Evolutionary conservation across 2,888 invertebrate species (phyloP), one percentile per base, ranked within the genome.

Genomic region (Kuschelorhynchus macadamiae): DNA sequence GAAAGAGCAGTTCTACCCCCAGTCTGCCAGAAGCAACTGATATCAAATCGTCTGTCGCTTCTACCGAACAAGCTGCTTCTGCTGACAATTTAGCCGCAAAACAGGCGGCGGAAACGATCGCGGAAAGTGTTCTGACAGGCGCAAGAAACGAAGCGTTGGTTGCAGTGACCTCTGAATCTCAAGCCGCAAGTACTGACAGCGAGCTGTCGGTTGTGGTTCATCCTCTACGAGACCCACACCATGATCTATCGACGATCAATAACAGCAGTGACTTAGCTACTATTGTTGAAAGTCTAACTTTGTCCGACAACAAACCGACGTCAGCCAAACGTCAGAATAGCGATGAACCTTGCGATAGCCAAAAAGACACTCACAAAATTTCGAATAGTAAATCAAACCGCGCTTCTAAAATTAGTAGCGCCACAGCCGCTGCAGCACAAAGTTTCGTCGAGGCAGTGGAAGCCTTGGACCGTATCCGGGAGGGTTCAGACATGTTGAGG

Each of bases 1-100:
- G 97, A 74, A 97, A 97, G 85, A 96, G 96, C 70, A 96, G 94
- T 83, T 97, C 97, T 36, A 98, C 97, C 7, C 97, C 97, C 14
- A 97, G 96, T 82, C 86, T 97, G 77, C 95, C 96, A 0, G 96
- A 97, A 80, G 95, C 95, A 32, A 94, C 91, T 0, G 95, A 95
- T 75, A 88, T 88, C 71, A 85, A 85, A 75, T 86, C 89, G 33
- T 94, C 96, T 0, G 95, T 96, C 14, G 96, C 96, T n/a, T 92
- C 94, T 11, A 96, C 96, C 0, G 97, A 97, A 80, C 97, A 97
- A 85, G 96, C 97, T 8, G 94, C 96, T 0, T 97, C 97, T 0
- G 96, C 96, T 0, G 97, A 97, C 82, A 97, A 96, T 85, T 88
- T 97, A 67, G 89, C 92, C 41, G 91, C 91, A 70, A 92, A 92